phyloP scores from a whole-genome alignment of 2,797 vertebrate species.

The Danio choprae region DNA sequence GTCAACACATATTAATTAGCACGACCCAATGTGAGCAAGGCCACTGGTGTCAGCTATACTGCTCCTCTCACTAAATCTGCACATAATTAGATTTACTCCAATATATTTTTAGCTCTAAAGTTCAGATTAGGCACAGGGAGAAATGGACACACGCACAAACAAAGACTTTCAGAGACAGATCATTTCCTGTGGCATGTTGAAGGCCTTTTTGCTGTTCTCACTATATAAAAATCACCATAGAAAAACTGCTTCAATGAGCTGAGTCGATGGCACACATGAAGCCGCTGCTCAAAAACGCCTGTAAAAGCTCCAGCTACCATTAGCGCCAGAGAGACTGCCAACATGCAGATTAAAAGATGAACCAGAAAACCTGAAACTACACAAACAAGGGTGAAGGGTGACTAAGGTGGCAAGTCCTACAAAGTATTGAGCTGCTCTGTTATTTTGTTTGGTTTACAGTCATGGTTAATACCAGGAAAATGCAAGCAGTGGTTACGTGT shows the following conservation, averaged over 20 bases:
- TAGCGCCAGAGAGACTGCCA: not conserved
- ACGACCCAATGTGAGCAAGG: slow-evolving; percentile 45
- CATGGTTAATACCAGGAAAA: not conserved
- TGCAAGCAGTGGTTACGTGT: not conserved
- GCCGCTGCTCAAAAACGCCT: not conserved
- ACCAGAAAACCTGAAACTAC: slow-evolving; percentile 3
- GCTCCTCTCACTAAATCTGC: slow-evolving; percentile 53
- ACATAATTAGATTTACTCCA: slow-evolving; percentile 69
- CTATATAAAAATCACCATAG: not conserved
- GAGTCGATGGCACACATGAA: not conserved
- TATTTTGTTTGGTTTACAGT: not conserved
- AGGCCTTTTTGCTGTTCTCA: not conserved
- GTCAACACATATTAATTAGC: slow-evolving; percentile 75
- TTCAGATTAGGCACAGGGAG: slow-evolving; percentile 48
- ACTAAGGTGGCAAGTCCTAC: not conserved
- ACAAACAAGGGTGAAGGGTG: not conserved
- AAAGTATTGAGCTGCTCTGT: not conserved
- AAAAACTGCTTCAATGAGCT: not conserved
- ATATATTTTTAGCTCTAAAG: slow-evolving; percentile 70
- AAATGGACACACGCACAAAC: not conserved
- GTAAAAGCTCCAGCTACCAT: not conserved
- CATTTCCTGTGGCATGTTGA: not conserved
- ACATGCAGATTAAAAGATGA: slow-evolving; percentile 2
- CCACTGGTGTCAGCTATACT: slow-evolving; percentile 61
- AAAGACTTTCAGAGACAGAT: slow-evolving; percentile 16